Percentiles rank a stretch among this genome's conserved stretches.
Evolutionary conservation across 2,888 invertebrate genomes (phyloP).

Genomic region (Harmothoe impar): DNA sequence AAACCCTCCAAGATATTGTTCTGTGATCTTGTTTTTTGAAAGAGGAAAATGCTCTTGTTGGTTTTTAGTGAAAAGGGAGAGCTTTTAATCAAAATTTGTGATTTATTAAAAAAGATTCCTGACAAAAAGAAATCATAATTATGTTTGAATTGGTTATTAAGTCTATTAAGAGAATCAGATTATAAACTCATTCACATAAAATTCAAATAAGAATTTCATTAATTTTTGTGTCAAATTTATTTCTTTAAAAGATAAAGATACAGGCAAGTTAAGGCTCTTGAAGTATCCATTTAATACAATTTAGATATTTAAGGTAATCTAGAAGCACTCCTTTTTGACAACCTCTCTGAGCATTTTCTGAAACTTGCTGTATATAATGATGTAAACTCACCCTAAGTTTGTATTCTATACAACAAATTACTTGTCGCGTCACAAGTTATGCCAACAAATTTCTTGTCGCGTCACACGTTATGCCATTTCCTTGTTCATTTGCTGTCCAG

Average conservation of each 20-base stretch:
- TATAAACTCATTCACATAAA: too few species aligned
- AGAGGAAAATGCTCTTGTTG: constrained; percentile 43
- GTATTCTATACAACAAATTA: not conserved
- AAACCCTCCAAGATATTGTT: not conserved
- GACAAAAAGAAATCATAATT: too few species aligned
- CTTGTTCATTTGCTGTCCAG: constrained; percentile 17
- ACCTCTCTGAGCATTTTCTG: not conserved
- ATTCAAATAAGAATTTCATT: too few species aligned
- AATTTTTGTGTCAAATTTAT: too few species aligned
- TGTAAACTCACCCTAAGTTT: not conserved
- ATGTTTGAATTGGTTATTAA: too few species aligned
- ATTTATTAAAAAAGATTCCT: too few species aligned
- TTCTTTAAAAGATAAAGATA: too few species aligned
- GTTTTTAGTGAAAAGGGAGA: not conserved
- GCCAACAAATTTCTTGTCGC: not conserved
- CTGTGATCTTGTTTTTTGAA: not conserved
- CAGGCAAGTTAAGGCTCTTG: too few species aligned
- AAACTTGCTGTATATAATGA: not conserved
- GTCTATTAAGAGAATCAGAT: too few species aligned
- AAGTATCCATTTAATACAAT: too few species aligned
- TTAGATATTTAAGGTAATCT: not conserved
- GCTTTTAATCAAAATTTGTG: too few species aligned
- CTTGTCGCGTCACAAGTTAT: not conserved
- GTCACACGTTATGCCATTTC: not conserved
- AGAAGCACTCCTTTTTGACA: constrained; percentile 6